Base-by-base conservation (phyloP, 2,113 vertebrate species). In the Spea multiplicata region DNA sequence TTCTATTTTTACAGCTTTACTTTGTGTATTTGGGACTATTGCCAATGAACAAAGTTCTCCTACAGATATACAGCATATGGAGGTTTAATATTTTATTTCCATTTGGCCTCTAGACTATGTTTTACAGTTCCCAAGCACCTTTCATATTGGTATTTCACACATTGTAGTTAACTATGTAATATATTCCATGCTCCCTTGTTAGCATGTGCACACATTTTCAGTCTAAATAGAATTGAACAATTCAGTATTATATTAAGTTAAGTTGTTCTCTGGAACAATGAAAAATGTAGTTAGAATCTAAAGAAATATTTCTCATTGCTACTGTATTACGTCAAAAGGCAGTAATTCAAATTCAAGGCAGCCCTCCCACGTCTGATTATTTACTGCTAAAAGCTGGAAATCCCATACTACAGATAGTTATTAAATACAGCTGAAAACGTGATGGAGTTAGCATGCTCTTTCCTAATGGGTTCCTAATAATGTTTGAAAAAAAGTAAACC, bases 361-460 rank as follows among this genome's bases (percentile, higher is more conserved):
- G n/a, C 49, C 61, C 52, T 10, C 50, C 70, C 52, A 59, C 46
- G 14, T 59, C 30, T 74, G 48, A 13, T 65, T 74, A 47, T 49
- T 2, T 14, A 64, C 13, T 49, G 64, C 17, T 50, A 44, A 8
- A 66, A 12, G 5, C 44, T 46, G 66, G 17, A 67, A 74, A 66
- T 74, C 73, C 61, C 4, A 4, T 50, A 47, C 13, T 9, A 75
- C 5, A 14, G 49, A 75, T 13, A 44, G 30, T 13, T 14, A 52
- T 14, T 62, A 62, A 49, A 44, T 55, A 78, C 68, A 71, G 52
- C 53, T 67, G n/a, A 61, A 30, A 62, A 17, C 13, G 4, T 57
- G 55, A 76, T 61, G 9, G 55, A 46, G 10, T 73, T 73, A 13
- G 46, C 69, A 44, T 61, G 17, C 67, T 5, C 7, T 45, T 66